Evolutionary conservation across 1,140 invertebrate genomes (phyloP), one percentile per base, ranked within the genome.

Genomic region (Rhopalosiphum padi): DNA sequence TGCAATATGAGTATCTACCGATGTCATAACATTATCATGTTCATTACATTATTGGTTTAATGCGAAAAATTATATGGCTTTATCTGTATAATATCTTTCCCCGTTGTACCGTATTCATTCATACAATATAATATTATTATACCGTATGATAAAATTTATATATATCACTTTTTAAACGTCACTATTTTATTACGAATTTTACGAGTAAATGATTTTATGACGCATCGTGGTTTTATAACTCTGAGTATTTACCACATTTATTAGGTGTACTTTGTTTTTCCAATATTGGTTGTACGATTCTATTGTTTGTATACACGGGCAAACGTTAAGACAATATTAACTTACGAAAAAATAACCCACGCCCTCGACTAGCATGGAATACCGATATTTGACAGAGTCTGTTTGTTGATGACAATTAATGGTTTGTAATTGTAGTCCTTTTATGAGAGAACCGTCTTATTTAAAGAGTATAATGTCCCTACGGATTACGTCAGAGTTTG

Each of bases 311-410:
- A 3, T n/a, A 83, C 35, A 37, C n/a, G 35, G 22, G 22, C 77
- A 77, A 77, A 77, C 77, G 77, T 83, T 83, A 83, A 83, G 21
- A 83, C 35, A 83, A 83, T 83, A 83, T 83, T 83, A 83, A 23
- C 35, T 83, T 83, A 22, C 35, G 77, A 83, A 18, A 83, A 37
- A 82, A 82, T 22, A 83, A 83, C 15, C 60, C 60, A 21, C 60
- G 15, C 30, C 60, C 60, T 77, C 30, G 1, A 15, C 3, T n/a
- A n/a, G n/a, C 60, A 15, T n/a, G 30, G n/a, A 77, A 77, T 15
- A 83, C 21, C 8, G 35, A 37, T 37, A 83, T 83, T 83, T 83
- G 35, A 37, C 77, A 37, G 8, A 82, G 77, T 37, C 0, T 2
- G 35, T 83, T 37, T 83, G 77, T 37, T 83, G 21, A 22, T 83